Conservation (phyloP, 2,888 invertebrate genomes). For the Dynastes hyllus region DNA sequence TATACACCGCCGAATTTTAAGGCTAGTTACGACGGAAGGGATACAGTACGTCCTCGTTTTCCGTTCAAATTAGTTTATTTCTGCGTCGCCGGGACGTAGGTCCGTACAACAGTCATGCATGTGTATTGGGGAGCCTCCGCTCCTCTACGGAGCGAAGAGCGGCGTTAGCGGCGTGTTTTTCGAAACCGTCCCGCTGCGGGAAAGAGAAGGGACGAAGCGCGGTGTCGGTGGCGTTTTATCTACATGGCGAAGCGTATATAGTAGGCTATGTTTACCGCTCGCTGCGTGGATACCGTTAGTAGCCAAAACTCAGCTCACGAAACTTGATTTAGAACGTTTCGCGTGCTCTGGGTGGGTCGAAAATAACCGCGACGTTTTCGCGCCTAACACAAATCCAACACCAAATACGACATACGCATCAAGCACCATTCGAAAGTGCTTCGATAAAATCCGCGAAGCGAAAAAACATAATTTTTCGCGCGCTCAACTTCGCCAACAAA, state of each 20-base stretch:
- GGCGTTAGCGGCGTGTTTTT: constrained; percentile 56
- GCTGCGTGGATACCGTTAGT: constrained; percentile 67
- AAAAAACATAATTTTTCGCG: constrained; percentile 62
- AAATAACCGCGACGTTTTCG: constrained; percentile 72
- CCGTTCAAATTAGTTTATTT: constrained; percentile 50
- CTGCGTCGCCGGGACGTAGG: constrained; percentile 54
- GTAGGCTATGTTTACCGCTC: constrained; percentile 64
- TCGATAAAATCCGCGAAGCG: too few species aligned
- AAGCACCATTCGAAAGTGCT: too few species aligned
- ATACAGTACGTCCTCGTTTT: constrained; percentile 55
- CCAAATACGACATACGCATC: constrained; percentile 63
- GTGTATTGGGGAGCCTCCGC: constrained; percentile 45
- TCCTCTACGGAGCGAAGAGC: constrained; percentile 69
- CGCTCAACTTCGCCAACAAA: constrained; percentile 52
- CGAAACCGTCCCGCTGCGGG: constrained; percentile 65
- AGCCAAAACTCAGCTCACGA: constrained; percentile 66
- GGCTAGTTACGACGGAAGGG: constrained; percentile 63
- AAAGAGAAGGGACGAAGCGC: constrained; percentile 63
- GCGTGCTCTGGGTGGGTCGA: constrained; percentile 68
- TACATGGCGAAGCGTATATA: constrained; percentile 55
- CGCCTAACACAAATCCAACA: constrained; percentile 63
- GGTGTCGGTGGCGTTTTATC: constrained; percentile 61
- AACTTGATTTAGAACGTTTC: constrained; percentile 67
- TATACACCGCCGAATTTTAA: constrained; percentile 65
- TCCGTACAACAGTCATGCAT: constrained; percentile 56